Evolutionary conservation across 1,140 invertebrate species (phyloP).

Genomic region (Eriosoma lanigerum): DNA sequence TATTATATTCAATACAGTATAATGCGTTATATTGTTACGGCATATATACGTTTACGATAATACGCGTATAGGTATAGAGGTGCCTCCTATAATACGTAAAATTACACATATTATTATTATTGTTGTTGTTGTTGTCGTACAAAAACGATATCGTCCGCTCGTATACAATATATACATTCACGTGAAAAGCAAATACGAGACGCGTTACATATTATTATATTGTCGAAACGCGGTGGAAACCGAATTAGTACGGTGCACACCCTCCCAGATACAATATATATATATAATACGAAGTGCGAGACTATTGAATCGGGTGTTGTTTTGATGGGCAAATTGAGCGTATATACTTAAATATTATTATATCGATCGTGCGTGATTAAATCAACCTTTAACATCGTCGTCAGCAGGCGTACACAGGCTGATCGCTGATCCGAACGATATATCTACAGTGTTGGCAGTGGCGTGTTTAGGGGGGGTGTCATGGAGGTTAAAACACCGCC

Average conservation of each 20-base stretch:
- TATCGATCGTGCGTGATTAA: not conserved
- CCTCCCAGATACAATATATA: constrained; percentile 25
- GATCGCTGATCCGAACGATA: too few species aligned
- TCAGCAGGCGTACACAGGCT: too few species aligned
- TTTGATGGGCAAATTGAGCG: constrained; percentile 47
- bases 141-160: not conserved
- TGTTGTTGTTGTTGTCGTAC: too few species aligned
- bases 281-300: too few species aligned
- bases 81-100: too few species aligned
- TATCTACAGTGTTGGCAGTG: too few species aligned
- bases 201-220: constrained; percentile 1
- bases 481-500: not conserved
- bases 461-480: too few species aligned
- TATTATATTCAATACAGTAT: too few species aligned
- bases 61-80: too few species aligned
- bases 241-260: constrained; percentile 45
- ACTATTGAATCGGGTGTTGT: not conserved
- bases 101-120: constrained; percentile 31
- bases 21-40: too few species aligned
- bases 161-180: not conserved
- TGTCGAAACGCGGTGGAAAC: not conserved
- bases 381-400: too few species aligned
- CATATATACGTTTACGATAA: too few species aligned
- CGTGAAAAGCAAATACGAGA: constrained; percentile 37
- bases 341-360: not conserved